phyloP scores from a whole-genome alignment of 1,140 invertebrate genomes.

The Orchesella cincta region DNA sequence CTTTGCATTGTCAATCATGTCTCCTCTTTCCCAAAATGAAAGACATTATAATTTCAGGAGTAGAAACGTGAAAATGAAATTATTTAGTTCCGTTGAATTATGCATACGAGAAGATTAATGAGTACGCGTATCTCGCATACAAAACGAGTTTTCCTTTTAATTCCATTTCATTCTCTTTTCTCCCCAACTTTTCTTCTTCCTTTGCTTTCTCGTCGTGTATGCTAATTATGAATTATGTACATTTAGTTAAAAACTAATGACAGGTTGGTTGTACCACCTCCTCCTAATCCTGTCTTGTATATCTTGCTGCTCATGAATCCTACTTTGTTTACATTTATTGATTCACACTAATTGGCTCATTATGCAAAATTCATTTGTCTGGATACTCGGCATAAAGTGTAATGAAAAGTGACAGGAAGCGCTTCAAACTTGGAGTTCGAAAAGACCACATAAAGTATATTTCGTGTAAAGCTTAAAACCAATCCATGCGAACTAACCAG shows the following conservation, averaged over 20 bases:
- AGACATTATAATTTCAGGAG: no score
- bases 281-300: no score
- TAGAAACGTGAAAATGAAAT: no score
- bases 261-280: no score
- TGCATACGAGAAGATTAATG: no score
- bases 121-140: no score
- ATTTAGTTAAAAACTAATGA: background rate
- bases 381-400: background rate
- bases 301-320: background rate
- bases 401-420: constrained; percentile 19
- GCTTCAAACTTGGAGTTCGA: background rate
- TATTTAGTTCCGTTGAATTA: no score
- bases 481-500: background rate
- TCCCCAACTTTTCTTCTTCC: background rate
- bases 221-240: background rate
- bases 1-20: no score
- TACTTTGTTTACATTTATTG: constrained; percentile 8
- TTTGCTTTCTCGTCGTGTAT: background rate
- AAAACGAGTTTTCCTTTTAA: no score
- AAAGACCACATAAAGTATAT: no score
- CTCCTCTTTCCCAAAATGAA: no score
- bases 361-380: background rate
- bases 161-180: background rate
- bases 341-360: constrained; percentile 12
- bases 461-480: no score